Evolutionary conservation across 2,797 vertebrate species (phyloP).

Genomic region (Ispidina lecontei): DNA sequence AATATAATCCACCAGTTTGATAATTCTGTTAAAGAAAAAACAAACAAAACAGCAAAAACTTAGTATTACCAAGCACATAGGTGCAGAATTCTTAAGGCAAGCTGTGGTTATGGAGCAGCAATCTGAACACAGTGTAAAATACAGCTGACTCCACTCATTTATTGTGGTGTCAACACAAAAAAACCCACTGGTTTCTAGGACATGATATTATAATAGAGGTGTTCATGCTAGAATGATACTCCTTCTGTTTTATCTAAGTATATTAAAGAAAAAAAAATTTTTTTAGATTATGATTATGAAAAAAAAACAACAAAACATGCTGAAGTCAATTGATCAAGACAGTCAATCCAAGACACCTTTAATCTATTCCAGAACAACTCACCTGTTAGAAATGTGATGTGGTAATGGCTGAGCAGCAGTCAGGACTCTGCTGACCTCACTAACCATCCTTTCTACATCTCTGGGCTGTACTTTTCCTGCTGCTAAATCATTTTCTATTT

Average conservation of each 20-base stretch:
- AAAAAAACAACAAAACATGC: neutral
- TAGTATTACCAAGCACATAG: neutral
- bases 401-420: constrained; percentile 69
- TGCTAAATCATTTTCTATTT: constrained; percentile 75
- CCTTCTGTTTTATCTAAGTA: neutral
- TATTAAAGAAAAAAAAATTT: neutral
- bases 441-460: constrained; percentile 76
- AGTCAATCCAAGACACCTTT: neutral
- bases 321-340: neutral
- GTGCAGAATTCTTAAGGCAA: neutral
- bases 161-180: neutral
- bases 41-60: neutral
- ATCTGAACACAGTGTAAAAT: neutral
- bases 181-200: neutral
- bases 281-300: neutral
- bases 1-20: constrained; percentile 85
- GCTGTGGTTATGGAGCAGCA: neutral
- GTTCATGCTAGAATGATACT: neutral
- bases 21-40: constrained; percentile 79
- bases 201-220: neutral
- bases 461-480: constrained; percentile 68
- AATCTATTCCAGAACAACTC: neutral
- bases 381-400: constrained; percentile 85
- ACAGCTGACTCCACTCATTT: neutral
- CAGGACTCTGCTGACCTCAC: constrained; percentile 83